Base-by-base conservation (phyloP, 2,113 vertebrate species). In the Terrapene triunguis region DNA sequence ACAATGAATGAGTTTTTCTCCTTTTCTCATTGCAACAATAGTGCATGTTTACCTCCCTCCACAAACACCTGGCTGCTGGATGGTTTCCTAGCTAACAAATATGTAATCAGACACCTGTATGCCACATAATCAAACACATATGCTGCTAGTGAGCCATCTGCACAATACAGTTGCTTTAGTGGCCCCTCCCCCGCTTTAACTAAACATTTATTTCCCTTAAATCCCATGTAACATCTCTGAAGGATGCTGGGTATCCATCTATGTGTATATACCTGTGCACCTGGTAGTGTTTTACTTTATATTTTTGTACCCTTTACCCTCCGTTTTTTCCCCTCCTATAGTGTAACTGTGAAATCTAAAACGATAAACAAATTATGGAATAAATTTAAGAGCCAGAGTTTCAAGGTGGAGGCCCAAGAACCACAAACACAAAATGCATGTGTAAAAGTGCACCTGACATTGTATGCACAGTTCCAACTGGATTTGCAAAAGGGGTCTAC, bases 81-180 rank as follows among this genome's bases (percentile, higher is more conserved):
- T 1, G 2, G 16, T 90, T 32, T 88, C 47, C 80, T 79, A 80
- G 14, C 21, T 38, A 85, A 87, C 5, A 90, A 94, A 81, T 65
- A 48, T 82, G 24, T 44, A 89, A 93, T 87, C 76, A 91, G 82
- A 89, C 80, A 93, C 88, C 91, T 94, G 76, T 69, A 74, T 93
- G 76, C n/a, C 32, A 42, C 65, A 16, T 38, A 94, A 89, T 91
- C 90, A 96, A 83, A 81, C 16, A 94, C 74, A 82, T n/a, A 74
- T 94, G 86, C 89, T 94, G 44, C 88, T 95, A 91, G 86, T 72
- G 53, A 87, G 74, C 84, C 76, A 90, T 84, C 82, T 95, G 91
- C 76, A 83, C 57, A 85, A 42, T 16, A 72, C n/a, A 8, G 17
- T 14, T 35, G 35, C 62, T 90, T 35, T 93, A 25, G 32, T 22